Evolutionary conservation across 92 coral and sea anemone species (phyloP).

Genomic region (Metridium senile): DNA sequence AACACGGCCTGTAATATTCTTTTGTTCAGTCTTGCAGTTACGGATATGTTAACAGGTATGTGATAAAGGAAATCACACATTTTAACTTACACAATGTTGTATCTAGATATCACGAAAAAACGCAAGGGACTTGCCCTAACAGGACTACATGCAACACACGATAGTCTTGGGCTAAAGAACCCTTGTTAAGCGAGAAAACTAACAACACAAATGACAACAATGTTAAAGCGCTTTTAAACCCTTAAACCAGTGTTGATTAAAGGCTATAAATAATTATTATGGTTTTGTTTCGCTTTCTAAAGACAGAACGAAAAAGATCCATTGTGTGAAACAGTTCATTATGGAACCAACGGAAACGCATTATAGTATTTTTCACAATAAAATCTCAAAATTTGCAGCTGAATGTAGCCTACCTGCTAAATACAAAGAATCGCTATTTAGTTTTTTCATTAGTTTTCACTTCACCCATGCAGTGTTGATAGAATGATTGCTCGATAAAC

Average conservation of each 20-base stretch:
- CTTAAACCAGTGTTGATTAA: too few species aligned
- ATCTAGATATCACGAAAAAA: too few species aligned
- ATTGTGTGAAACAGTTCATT: background rate
- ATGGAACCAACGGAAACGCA: background rate
- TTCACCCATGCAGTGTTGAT: too few species aligned
- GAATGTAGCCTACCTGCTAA: background rate
- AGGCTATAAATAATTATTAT: too few species aligned
- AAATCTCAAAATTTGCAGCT: background rate
- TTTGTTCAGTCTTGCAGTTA: slow-evolving; percentile 75
- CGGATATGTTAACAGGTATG: slow-evolving; percentile 80
- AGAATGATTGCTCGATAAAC: too few species aligned
- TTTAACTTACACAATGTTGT: background rate
- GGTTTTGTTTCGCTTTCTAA: background rate
- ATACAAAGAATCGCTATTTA: background rate
- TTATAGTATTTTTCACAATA: too few species aligned
- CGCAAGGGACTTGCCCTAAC: background rate
- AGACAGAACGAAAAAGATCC: background rate
- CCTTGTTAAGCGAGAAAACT: too few species aligned
- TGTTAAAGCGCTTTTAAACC: too few species aligned
- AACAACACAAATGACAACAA: too few species aligned
- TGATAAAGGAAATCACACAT: background rate
- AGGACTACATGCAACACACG: too few species aligned
- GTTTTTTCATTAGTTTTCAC: too few species aligned
- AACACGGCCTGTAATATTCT: slow-evolving; percentile 77
- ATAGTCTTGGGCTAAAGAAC: too few species aligned